Percentiles rank a stretch among this genome's conserved stretches.
Evolutionary conservation across 2,797 vertebrate genomes (phyloP).

Genomic region (Harpagifer antarcticus): DNA sequence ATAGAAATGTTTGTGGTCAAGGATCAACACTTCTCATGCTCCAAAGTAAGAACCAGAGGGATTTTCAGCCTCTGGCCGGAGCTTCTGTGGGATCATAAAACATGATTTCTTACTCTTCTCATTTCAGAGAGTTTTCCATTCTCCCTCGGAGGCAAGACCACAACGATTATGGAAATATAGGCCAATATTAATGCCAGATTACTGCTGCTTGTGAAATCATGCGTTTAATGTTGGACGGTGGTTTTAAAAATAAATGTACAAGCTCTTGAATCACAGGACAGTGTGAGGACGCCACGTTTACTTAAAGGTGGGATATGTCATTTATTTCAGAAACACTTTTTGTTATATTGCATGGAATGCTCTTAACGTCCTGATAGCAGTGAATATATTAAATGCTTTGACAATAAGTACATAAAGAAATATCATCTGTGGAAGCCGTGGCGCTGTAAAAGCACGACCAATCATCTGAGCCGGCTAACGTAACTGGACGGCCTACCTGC

Average conservation of each 20-base stretch:
- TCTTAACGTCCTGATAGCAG: too few species aligned
- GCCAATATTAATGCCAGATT: not conserved
- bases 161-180: conserved; percentile 4
- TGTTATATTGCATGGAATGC: too few species aligned
- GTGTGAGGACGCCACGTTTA: not conserved
- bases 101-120: conserved; percentile 5
- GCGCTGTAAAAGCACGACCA: too few species aligned
- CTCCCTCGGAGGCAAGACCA: not conserved
- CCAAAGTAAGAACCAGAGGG: too few species aligned
- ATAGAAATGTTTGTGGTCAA: conserved; percentile 9
- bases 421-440: too few species aligned
- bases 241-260: not conserved
- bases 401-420: too few species aligned
- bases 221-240: conserved; percentile 23
- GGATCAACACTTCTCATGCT: conserved; percentile 21
- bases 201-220: conserved; percentile 18
- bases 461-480: too few species aligned
- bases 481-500: too few species aligned
- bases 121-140: conserved; percentile 10
- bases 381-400: too few species aligned
- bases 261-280: not conserved
- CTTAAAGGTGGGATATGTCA: too few species aligned
- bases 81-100: not conserved
- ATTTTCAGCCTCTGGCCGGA: not conserved
- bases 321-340: too few species aligned